These are phyloP conservation scores for Mellivora capensis DNA, from an alignment of 2,113 vertebrate species.

Conservation along the genomic window DNA sequence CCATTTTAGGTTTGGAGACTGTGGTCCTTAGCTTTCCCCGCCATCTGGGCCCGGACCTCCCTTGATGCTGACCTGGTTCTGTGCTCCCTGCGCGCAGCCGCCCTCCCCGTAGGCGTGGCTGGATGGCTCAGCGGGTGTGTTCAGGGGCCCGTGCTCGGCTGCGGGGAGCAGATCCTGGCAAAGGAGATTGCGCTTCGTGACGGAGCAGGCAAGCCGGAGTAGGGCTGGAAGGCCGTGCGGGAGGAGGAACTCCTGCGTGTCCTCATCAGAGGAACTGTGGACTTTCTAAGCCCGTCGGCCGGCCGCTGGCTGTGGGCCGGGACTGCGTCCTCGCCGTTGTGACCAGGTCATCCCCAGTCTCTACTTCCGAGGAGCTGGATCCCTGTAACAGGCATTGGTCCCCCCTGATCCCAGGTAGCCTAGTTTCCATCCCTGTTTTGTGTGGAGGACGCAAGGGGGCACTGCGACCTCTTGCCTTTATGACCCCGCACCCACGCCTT, in stretches of 20 bases:
- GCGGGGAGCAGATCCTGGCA: neutral
- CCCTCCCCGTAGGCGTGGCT: neutral
- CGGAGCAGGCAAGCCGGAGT: neutral
- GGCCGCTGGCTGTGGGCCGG: neutral
- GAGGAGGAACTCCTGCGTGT: neutral
- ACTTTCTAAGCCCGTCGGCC: neutral
- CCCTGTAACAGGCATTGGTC: neutral
- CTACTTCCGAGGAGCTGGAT: neutral
- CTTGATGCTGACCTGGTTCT: neutral
- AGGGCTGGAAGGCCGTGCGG: neutral
- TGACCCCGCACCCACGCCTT: neutral
- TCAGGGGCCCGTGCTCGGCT: neutral
- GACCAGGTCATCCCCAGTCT: accelerated
- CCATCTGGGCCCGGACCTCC: neutral
- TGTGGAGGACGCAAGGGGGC: neutral
- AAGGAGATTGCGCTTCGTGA: neutral
- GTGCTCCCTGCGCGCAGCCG: neutral
- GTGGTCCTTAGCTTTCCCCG: neutral
- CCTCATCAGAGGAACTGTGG: neutral
- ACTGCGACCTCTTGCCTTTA: neutral
- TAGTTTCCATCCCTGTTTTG: neutral
- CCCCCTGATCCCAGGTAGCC: neutral
- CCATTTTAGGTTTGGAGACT: neutral
- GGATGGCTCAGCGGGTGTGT: accelerated
- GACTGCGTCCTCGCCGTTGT: neutral